These are phyloP conservation scores for Corbicula japonica DNA, from an alignment of 2,888 invertebrate species.

Conservation along the genomic window DNA sequence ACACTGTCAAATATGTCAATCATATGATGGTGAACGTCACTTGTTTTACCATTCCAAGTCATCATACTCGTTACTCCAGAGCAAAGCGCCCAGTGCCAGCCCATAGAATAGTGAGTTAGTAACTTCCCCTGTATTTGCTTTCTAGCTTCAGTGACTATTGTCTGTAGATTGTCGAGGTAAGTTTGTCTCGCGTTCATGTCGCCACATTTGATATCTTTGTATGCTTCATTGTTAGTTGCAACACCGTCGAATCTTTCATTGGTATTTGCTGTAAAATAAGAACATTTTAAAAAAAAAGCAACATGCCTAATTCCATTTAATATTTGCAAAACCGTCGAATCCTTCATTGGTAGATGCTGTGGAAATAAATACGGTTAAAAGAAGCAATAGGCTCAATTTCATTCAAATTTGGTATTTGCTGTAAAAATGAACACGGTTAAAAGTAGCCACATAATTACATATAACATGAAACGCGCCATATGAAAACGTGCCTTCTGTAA, in stretches of 20 bases:
- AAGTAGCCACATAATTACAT: too few species aligned
- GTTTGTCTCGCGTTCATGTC: conserved; percentile 2
- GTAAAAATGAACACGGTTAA: too few species aligned
- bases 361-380: too few species aligned
- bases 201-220: conserved; percentile 59
- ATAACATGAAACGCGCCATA: too few species aligned
- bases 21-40: conserved; percentile 62
- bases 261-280: too few species aligned
- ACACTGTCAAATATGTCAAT: conserved; percentile 72
- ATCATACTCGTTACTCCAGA: conserved; percentile 33
- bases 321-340: too few species aligned
- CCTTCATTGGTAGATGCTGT: too few species aligned
- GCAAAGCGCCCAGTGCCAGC: conserved; percentile 71
- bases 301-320: too few species aligned
- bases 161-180: conserved; percentile 57
- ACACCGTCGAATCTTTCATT: conserved; percentile 66
- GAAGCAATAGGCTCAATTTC: too few species aligned
- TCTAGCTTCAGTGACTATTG: conserved; percentile 53
- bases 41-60: conserved; percentile 58
- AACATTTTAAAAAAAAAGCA: too few species aligned
- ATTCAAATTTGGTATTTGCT: too few species aligned
- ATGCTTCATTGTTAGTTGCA: conserved; percentile 70
- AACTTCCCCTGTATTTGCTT: conserved; percentile 59
- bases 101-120: conserved; percentile 66
- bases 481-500: too few species aligned